Base-by-base conservation (phyloP, 2,888 invertebrate genomes). In the Eristalinus aeneus region DNA sequence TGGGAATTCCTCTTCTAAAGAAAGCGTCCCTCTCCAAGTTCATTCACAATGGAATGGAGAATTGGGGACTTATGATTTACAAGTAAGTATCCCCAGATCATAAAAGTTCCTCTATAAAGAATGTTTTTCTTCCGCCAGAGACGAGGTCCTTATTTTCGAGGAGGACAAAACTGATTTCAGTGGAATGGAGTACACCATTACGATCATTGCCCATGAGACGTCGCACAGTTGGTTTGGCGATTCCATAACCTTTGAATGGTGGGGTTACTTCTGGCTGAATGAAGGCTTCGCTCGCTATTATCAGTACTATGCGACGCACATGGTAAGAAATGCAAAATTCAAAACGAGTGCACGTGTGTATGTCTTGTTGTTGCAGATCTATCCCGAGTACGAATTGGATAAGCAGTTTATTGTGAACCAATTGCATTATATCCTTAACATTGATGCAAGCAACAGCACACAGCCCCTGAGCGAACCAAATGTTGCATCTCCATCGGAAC, bases 1-100 rank as follows among this genome's bases (percentile, higher is more conserved):
- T 91, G 72, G 94, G 93, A 0, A 93, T 96, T 87, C 93, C 95
- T 0, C 96, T 97, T 89, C 93, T 97, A 89, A 96, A 97, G 90
- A 95, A 96, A 88, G 94, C 96, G 2, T 96, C 96, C 0, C 93
- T 97, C 63, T 95, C 96, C 0, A 95, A 96, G 89, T 97, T 97
- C 92, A 94, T 95, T 0, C 95, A 95, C 71, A 95, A 95, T 22
- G 96, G 97, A 77, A 97, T 97, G 97, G 97, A 97, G 90, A 98
- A 98, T 90, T 98, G 97, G 97, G 98, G 97, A 1, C 93, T 98
- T 3, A 94, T 97, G 11, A 97, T 96, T 3, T 98, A 96, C 92
- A 95, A 95, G 96, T 95, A 91, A 96, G 91, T 93, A 93, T 32
- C 4, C 1, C 20, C n/a, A 23, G 12, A 56, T 4, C 3, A 1